phyloP scores from a whole-genome alignment of 2,797 vertebrate genomes.

The Sebastes hopkinsi region DNA sequence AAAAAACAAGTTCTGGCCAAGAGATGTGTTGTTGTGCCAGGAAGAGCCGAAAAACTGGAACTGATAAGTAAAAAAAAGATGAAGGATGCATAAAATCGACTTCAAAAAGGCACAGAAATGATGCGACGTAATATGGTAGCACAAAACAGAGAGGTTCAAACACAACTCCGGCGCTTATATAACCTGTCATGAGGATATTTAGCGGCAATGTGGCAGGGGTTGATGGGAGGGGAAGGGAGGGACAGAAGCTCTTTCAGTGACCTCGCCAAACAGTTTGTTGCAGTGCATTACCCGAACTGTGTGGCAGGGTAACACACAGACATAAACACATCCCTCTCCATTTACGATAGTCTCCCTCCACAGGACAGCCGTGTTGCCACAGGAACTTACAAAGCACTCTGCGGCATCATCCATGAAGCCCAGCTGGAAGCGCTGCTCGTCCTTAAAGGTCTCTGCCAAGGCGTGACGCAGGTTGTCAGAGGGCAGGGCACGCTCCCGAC shows the following conservation, averaged over 20 bases:
- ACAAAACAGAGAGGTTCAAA: constrained; percentile 33
- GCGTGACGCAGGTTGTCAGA: constrained; percentile 96
- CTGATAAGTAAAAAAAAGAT: constrained; percentile 33
- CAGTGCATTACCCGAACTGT: constrained; percentile 39
- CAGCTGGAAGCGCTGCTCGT: constrained; percentile 97
- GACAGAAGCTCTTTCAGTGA: constrained; percentile 72
- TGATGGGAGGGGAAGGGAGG: constrained; percentile 57
- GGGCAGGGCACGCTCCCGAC: constrained; percentile 93
- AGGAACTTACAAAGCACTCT: constrained; percentile 95
- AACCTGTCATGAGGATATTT: constrained; percentile 76
- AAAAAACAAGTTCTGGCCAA: neutral
- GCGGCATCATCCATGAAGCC: constrained; percentile 99
- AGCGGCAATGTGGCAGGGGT: constrained; percentile 59
- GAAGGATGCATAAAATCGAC: constrained; percentile 12
- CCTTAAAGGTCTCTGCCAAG: constrained; percentile 98
- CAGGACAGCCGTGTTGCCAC: constrained; percentile 50
- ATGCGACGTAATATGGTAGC: constrained; percentile 20
- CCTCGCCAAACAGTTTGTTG: constrained; percentile 76
- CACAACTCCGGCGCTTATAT: constrained; percentile 61
- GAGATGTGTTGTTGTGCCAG: neutral
- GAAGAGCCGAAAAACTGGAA: constrained; percentile 7
- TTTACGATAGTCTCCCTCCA: constrained; percentile 14
- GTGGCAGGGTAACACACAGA: constrained; percentile 43
- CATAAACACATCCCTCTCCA: constrained; percentile 28
- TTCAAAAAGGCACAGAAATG: constrained; percentile 16